Evolutionary conservation across 2,888 invertebrate species (phyloP).

Genomic region (Laspeyria flexula): DNA sequence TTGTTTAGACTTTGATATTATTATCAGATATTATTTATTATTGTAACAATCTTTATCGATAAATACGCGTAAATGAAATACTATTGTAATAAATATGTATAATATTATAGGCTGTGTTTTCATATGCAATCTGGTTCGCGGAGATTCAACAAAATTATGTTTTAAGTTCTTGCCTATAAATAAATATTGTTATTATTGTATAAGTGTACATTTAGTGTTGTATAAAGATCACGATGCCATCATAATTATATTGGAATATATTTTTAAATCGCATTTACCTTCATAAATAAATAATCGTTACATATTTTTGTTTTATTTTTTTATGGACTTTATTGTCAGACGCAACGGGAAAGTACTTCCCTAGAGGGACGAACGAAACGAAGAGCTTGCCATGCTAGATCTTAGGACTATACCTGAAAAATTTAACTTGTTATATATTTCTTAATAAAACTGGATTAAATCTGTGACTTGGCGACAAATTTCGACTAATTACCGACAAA

Average conservation of each 20-base stretch:
- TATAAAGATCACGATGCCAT: constrained; percentile 78
- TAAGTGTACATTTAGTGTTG: constrained; percentile 74
- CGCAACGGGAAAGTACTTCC: too few species aligned
- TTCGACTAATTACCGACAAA: too few species aligned
- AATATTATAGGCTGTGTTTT: constrained; percentile 44
- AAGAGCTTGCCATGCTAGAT: too few species aligned
- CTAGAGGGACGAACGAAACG: too few species aligned
- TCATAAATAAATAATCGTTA: constrained; percentile 75
- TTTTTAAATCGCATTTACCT: constrained; percentile 79
- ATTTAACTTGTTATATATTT: too few species aligned
- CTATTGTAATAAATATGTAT: constrained; percentile 8
- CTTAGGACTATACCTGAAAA: too few species aligned
- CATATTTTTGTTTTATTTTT: constrained; percentile 43
- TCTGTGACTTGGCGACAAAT: too few species aligned
- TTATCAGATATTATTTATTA: too few species aligned
- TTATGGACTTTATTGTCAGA: constrained; percentile 2
- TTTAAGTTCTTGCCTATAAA: constrained; percentile 70
- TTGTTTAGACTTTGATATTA: too few species aligned
- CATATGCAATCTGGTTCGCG: constrained; percentile 16
- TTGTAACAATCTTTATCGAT: constrained; percentile 14
- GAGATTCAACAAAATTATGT: constrained; percentile 44
- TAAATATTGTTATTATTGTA: constrained; percentile 61
- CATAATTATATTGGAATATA: constrained; percentile 70
- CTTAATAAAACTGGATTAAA: too few species aligned
- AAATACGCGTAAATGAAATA: constrained; percentile 8